Conservation (phyloP, 2,888 invertebrate genomes). For the Agrochola macilenta region DNA sequence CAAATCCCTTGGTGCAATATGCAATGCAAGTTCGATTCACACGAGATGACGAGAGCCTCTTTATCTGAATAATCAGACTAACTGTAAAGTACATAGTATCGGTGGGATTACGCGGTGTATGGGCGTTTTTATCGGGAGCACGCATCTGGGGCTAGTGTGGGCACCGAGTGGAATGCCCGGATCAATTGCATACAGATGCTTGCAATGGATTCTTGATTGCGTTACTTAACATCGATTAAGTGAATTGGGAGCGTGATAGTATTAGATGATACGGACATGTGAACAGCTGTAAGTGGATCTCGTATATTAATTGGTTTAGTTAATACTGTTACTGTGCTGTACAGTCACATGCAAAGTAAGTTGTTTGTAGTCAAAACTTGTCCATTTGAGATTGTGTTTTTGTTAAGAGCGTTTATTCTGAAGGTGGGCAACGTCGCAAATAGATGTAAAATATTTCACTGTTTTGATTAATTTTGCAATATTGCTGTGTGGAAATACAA, state of each 20-base stretch:
- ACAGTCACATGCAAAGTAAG: neutral
- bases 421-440: too few species aligned
- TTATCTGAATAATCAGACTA: conserved; percentile 48
- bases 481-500: too few species aligned
- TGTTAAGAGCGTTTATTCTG: too few species aligned
- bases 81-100: conserved; percentile 57
- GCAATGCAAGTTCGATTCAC: conserved; percentile 10
- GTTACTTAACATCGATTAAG: conserved; percentile 73
- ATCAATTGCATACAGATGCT: conserved; percentile 80
- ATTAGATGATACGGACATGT: conserved; percentile 57
- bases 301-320: conserved; percentile 4
- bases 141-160: conserved; percentile 62
- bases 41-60: conserved; percentile 2
- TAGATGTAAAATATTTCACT: too few species aligned
- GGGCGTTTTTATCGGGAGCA: conserved; percentile 65
- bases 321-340: neutral
- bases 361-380: neutral
- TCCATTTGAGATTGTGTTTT: neutral
- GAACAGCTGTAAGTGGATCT: conserved; percentile 47
- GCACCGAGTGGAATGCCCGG: conserved; percentile 71
- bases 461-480: too few species aligned
- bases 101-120: conserved; percentile 60
- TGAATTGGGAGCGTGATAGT: conserved; percentile 69
- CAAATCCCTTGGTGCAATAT: neutral
- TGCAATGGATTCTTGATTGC: conserved; percentile 71